Percentiles rank a stretch among this genome's conserved stretches.
phyloP scores from a whole-genome alignment of 1,140 invertebrate genomes.

The Drosophila ananassae region DNA sequence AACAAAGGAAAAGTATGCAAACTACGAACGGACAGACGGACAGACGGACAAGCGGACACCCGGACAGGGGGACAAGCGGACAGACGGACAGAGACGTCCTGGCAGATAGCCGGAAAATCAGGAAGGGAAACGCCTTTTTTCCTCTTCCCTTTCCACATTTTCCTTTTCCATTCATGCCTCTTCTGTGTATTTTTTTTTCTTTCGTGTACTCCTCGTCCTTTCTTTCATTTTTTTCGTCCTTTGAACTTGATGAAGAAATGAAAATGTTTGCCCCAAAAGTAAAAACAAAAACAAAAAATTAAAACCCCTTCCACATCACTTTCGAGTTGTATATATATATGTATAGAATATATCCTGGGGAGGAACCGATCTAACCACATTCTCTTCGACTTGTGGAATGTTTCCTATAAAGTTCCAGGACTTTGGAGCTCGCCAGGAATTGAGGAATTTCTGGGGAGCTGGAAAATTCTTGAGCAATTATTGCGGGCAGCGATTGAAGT shows the following conservation, averaged over 20 bases:
- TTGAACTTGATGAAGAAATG: conserved; percentile 41
- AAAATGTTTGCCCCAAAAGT: conserved; percentile 26
- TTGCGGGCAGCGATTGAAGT: conserved; percentile 27
- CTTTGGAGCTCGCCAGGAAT: neutral
- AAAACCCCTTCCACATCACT: neutral
- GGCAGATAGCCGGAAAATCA: conserved; percentile 13
- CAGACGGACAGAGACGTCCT: conserved; percentile 6
- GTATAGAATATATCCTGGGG: neutral
- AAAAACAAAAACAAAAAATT: conserved; percentile 9
- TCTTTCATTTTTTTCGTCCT: neutral
- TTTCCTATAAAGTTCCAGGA: conserved; percentile 8
- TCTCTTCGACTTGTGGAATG: neutral
- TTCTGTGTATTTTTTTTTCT: neutral
- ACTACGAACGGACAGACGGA: conserved; percentile 20
- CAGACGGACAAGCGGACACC: no score
- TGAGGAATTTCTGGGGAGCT: neutral
- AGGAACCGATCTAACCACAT: conserved; percentile 6
- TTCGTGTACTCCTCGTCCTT: conserved; percentile 1
- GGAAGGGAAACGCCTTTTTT: conserved; percentile 3
- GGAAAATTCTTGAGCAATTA: conserved; percentile 22
- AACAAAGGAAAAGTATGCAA: conserved; percentile 65
- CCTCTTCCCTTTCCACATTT: neutral
- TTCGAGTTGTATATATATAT: neutral
- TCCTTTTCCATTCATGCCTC: neutral
- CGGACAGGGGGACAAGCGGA: neutral